Base-by-base conservation (phyloP, 2,797 vertebrate genomes). In the Alexandromys oeconomus region DNA sequence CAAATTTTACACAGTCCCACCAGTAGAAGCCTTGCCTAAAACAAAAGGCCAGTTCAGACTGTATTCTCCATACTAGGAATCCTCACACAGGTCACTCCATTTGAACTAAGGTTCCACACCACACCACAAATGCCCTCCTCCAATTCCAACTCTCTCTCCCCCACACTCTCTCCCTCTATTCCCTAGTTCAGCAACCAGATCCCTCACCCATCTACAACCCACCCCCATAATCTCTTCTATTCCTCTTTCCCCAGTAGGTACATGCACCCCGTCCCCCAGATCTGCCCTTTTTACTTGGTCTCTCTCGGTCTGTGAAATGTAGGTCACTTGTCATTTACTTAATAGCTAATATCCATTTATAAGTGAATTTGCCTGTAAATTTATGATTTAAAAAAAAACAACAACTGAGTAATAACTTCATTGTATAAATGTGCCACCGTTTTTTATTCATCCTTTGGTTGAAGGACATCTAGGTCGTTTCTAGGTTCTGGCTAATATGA, bases 151-250 rank as follows among this genome's bases (percentile, higher is more conserved):
- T 71, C 17, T 71, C 19, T 71, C n/a, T 37, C 2, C 13, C 12
- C 5, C 15, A 71, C 34, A 19, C 65, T 69, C 67, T n/a, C 15
- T 19, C 67, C 34, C 15, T n/a, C 34, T 2, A 19, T n/a, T n/a
- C 34, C 17, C 34, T 71, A 34, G 9, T 17, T n/a, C 34, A 3
- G 15, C 34, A n/a, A 71, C 19, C 34, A 19, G 34, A 19, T 71
- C 15, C 34, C 67, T 17, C 6, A n/a, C 6, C 34, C 0, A 0
- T 15, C 7, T 4, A 4, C 4, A 73, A 9, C 21, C 71, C 9
- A 40, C 69, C 37, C 19, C 21, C n/a, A 40, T 11, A 23, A 73
- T 73, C 0, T 21, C 23, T 73, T 73, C 10, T 73, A 40, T 25
- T 40, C 12, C n/a, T 21, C 19, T 37, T 71, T 73, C 69, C 69